Evolutionary conservation across 2,888 invertebrate genomes (phyloP), one percentile per base, ranked within the genome.

Genomic region (Heliconius ethilla): DNA sequence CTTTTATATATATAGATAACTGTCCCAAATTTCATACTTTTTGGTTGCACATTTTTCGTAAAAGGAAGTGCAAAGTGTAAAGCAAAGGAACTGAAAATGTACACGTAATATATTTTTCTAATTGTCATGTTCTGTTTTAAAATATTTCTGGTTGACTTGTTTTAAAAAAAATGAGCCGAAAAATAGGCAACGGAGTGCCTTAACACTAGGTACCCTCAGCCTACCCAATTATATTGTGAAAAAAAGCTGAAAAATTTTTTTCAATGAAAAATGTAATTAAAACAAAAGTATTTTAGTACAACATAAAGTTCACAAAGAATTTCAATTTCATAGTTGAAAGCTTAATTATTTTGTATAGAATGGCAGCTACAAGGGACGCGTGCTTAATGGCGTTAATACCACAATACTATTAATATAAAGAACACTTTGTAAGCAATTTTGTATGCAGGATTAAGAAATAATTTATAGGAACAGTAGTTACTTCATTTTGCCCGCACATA

Each of bases 261-360:
- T 33, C 10, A 67, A 3, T 9, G 10, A 5, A 10, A 67, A 51
- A 29, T 51, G 18, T 51, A 51, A 51, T 7, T 51, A 51, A 22
- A 22, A 9, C 18, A 3, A 51, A 18, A 51, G 18, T 22, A 22
- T 51, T 51, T 22, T 51, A 51, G 51, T 51, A 51, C 7, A 51
- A 51, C 51, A 29, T 70, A 27, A 70, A 70, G 27, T 70, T 51
- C 13, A 29, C 18, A 70, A 37, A 70, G 33, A 33, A 37, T 37
- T 75, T 51, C 65, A 33, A 63, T 33, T 70, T n/a, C 29, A 78
- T 78, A 70, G 76, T 70, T 63, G 62, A 6, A 70, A 76, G 11
- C 51, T 62, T 62, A 70, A 76, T 70, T 63, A 62, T 76, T 76
- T 63, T 59, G 70, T 62, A 76, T 63, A 63, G 62, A 63, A 70